A percentile compares a stretch with the other conserved stretches of the same genome.
phyloP scores from a whole-genome alignment of 2,888 invertebrate genomes.

The Xylota sylvarum region DNA sequence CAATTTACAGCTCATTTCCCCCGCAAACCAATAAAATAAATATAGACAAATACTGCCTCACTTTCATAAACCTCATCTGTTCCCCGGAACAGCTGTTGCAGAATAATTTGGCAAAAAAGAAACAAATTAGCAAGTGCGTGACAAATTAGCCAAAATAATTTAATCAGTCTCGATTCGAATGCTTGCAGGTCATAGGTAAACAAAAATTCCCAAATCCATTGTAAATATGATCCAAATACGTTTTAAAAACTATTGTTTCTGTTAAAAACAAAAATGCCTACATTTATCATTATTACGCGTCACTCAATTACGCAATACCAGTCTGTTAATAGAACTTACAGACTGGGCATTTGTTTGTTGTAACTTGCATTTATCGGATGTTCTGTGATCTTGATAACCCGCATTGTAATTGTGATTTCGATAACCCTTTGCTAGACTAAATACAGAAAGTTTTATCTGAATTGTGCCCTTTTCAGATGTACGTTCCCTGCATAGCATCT shows the following conservation, averaged over 20 bases:
- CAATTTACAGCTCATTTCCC: neutral
- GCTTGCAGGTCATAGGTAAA: neutral
- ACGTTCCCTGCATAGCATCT: neutral
- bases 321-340: neutral
- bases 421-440: too few relatives aligned
- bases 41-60: neutral
- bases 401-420: neutral
- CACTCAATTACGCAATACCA: conserved; percentile 38
- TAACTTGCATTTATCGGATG: conserved; percentile 21
- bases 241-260: neutral
- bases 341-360: neutral
- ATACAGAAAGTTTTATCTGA: neutral
- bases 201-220: neutral
- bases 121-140: too few relatives aligned
- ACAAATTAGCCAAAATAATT: too few relatives aligned
- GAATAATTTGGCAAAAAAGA: too few relatives aligned
- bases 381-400: conserved; percentile 17
- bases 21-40: neutral
- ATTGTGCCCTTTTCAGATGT: neutral
- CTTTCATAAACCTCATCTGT: too few relatives aligned
- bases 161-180: too few relatives aligned
- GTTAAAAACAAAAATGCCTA: neutral
- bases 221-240: neutral
- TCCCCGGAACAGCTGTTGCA: too few relatives aligned
- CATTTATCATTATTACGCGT: conserved; percentile 14